Conservation (phyloP, 2,888 invertebrate genomes). For the Gastracanthus pulcherrimus region DNA sequence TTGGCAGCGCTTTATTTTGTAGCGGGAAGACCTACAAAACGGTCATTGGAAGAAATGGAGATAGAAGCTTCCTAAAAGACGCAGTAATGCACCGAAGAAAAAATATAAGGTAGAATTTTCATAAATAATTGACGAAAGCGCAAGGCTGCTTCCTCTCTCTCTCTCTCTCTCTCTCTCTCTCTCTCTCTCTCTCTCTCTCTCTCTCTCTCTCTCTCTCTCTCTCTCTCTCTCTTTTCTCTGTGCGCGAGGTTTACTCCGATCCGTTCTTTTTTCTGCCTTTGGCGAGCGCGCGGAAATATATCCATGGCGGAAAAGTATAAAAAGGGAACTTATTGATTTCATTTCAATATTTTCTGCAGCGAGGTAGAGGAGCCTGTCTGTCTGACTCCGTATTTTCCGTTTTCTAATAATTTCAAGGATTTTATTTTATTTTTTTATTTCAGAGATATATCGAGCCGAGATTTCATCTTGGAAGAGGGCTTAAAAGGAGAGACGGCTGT, state of each 20-base stretch:
- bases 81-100: slow-evolving; percentile 12
- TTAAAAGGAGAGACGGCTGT: too few species aligned
- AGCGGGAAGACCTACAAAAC: too few species aligned
- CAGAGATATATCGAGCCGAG: neutral
- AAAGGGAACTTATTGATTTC: slow-evolving; percentile 33
- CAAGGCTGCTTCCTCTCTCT: neutral
- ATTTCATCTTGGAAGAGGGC: neutral
- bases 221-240: too few species aligned
- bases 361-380: neutral
- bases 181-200: too few species aligned
- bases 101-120: slow-evolving; percentile 51
- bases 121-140: slow-evolving; percentile 52
- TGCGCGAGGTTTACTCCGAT: neutral
- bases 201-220: too few species aligned
- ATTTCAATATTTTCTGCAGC: slow-evolving; percentile 16
- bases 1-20: too few species aligned
- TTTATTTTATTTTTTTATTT: neutral
- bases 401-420: neutral
- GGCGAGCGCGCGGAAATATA: neutral
- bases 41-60: too few species aligned
- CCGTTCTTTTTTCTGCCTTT: neutral
- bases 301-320: slow-evolving; percentile 4
- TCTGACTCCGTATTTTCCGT: neutral
- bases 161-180: too few species aligned
- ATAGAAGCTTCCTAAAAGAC: neutral